Conservation (phyloP, 2,888 invertebrate genomes). For the Orthosia gracilis region DNA sequence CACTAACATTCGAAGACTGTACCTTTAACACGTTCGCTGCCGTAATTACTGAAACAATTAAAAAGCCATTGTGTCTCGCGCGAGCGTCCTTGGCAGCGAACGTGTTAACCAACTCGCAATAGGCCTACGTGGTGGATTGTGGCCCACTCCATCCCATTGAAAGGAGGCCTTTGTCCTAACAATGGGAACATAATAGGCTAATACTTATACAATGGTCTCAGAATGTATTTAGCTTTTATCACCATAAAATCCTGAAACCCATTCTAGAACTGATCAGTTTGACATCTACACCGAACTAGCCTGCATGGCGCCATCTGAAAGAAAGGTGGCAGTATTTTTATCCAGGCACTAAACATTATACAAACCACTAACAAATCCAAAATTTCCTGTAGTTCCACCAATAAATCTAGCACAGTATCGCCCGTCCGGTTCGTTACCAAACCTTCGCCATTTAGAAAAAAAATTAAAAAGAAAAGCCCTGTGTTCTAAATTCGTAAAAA, state of each 20-base stretch:
- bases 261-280: not conserved
- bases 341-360: not conserved
- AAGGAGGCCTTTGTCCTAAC: too few species aligned
- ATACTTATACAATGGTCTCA: too few species aligned
- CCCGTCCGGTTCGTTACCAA: conserved; percentile 54
- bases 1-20: too few species aligned
- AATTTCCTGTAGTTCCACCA: conserved; percentile 4
- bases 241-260: not conserved
- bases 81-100: too few species aligned
- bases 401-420: conserved; percentile 46
- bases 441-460: conserved; percentile 45
- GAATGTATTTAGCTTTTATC: too few species aligned
- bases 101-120: too few species aligned
- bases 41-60: too few species aligned
- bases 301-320: not conserved
- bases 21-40: too few species aligned
- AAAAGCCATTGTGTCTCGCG: too few species aligned
- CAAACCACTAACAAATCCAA: conserved; percentile 5
- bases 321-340: not conserved
- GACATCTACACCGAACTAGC: not conserved
- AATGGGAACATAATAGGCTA: too few species aligned
- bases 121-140: too few species aligned
- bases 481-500: conserved; percentile 65
- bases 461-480: conserved; percentile 52
- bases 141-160: too few species aligned